Conservation (phyloP, 2,113 vertebrate genomes). For the Equus quagga region DNA sequence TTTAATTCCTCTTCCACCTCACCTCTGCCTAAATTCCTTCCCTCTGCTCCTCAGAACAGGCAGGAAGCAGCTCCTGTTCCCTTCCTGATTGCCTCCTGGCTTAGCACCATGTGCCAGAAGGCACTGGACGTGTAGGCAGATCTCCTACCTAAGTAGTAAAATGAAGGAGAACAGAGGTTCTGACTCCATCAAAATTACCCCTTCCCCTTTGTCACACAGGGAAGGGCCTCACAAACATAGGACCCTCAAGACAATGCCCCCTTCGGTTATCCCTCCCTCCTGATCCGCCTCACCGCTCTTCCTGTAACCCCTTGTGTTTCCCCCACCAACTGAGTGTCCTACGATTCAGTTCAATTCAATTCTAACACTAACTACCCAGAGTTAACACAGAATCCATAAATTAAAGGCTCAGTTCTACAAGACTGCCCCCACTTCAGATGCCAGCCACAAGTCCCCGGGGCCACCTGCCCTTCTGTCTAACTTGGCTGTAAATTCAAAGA, state of each 20-base stretch:
- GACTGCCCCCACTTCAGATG: neutral
- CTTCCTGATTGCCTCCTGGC: neutral
- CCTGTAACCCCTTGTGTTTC: neutral
- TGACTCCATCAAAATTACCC: neutral
- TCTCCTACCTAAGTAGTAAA: neutral
- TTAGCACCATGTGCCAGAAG: neutral
- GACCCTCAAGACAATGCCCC: neutral
- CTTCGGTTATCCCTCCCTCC: neutral
- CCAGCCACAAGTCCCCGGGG: neutral
- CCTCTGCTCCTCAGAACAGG: neutral
- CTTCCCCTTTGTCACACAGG: neutral
- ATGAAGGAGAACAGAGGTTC: neutral
- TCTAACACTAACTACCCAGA: neutral
- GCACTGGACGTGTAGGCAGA: neutral
- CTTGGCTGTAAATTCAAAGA: neutral
- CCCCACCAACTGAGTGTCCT: neutral
- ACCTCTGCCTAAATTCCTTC: neutral
- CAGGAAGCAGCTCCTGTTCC: neutral
- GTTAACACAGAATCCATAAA: neutral
- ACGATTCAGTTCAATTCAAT: neutral
- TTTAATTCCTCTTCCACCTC: neutral
- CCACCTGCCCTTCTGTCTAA: neutral
- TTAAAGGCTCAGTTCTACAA: neutral
- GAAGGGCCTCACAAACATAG: neutral
- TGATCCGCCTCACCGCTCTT: neutral